A percentile compares a stretch with the other conserved stretches of the same genome.
Evolutionary conservation across 1,140 invertebrate genomes (phyloP).

Genomic region (Oedothorax gibbosus): DNA sequence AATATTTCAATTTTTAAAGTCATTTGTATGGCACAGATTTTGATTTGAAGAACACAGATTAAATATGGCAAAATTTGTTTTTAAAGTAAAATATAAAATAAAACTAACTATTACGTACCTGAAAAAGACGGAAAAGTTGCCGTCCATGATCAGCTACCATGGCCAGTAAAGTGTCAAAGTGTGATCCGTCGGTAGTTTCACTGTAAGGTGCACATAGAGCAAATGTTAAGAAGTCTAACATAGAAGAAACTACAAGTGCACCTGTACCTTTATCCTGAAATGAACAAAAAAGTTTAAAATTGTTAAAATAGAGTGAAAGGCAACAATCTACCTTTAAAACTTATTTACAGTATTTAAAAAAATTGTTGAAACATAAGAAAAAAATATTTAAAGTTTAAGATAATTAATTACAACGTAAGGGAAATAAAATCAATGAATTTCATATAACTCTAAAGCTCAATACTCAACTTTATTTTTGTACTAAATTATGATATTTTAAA

Average conservation of each 20-base stretch:
- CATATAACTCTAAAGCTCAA: too few relatives aligned
- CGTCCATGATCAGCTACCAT: slow-evolving; percentile 93
- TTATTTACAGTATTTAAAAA: too few relatives aligned
- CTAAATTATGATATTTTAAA: too few relatives aligned
- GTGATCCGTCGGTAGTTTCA: slow-evolving; percentile 97
- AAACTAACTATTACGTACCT: slow-evolving; percentile 72
- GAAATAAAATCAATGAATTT: too few relatives aligned
- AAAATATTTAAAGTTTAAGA: too few relatives aligned
- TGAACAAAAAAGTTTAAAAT: not conserved
- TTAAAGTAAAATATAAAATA: not conserved
- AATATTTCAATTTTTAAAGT: slow-evolving; percentile 21
- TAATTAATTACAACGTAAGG: too few relatives aligned
- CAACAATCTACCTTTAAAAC: too few relatives aligned
- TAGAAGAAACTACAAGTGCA: slow-evolving; percentile 79
- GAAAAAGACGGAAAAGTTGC: slow-evolving; percentile 93
- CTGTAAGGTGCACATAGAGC: slow-evolving; percentile 98
- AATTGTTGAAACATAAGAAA: too few relatives aligned
- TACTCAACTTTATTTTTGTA: too few relatives aligned
- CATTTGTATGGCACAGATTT: slow-evolving; percentile 11
- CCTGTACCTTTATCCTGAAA: slow-evolving; percentile 79
- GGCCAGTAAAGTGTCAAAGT: slow-evolving; percentile 95
- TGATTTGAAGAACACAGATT: too few relatives aligned
- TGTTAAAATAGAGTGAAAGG: not conserved
- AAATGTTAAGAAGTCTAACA: slow-evolving; percentile 99
- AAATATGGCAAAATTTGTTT: too few relatives aligned